These are phyloP conservation scores for Drosophila bocqueti DNA, from an alignment of 1,140 invertebrate species.

Conservation along the genomic window DNA sequence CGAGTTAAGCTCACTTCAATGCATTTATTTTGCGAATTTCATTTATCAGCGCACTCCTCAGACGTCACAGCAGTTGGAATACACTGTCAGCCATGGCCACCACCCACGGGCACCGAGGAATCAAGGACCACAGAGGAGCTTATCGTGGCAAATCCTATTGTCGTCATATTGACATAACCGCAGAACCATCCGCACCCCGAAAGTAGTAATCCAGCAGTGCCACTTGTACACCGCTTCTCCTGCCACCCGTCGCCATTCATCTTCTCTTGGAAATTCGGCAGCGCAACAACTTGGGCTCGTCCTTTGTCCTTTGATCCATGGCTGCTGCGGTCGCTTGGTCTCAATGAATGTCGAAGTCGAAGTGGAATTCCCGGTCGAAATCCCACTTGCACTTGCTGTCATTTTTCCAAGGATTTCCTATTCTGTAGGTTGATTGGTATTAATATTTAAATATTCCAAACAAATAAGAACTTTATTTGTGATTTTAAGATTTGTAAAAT, in stretches of 20 bases:
- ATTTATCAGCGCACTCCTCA: conserved; percentile 71
- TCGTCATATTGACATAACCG: conserved; percentile 82
- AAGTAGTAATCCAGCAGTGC: conserved; percentile 45
- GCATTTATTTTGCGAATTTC: conserved; percentile 79
- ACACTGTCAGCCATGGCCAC: not conserved
- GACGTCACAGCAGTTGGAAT: conserved; percentile 32
- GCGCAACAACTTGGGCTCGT: conserved; percentile 59
- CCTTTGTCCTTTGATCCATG: conserved; percentile 62
- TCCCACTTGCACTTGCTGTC: conserved; percentile 39
- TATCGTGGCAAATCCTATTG: conserved; percentile 79
- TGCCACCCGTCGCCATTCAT: conserved; percentile 7
- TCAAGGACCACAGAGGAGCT: conserved; percentile 70
- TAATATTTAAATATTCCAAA: not conserved
- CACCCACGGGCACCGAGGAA: conserved; percentile 36
- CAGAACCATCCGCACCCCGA: conserved; percentile 53
- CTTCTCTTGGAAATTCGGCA: conserved; percentile 38
- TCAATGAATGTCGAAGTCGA: conserved; percentile 33
- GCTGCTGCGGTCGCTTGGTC: conserved; percentile 56
- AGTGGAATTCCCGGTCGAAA: conserved; percentile 17
- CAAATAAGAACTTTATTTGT: not conserved
- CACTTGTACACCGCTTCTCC: not conserved
- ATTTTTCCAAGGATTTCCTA: conserved; percentile 2
- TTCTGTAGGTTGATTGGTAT: no score
- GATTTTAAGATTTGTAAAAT: not conserved
- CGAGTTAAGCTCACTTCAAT: conserved; percentile 58